These are phyloP conservation scores for Manacus vitellinus DNA, from an alignment of 2,113 vertebrate genomes.

Conservation along the genomic window DNA sequence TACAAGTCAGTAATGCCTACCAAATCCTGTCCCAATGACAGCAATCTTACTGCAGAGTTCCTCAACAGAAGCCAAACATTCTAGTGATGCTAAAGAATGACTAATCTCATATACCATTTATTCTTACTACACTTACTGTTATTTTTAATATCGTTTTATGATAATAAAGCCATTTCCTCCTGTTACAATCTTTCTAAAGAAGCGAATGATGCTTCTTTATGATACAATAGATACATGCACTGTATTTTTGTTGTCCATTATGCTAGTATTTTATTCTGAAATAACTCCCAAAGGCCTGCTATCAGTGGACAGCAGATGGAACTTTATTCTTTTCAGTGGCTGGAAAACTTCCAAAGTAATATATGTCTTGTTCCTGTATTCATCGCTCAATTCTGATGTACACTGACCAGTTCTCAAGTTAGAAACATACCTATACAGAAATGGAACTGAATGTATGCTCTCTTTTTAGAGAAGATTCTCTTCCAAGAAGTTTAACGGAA, in stretches of 20 bases:
- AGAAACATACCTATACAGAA: conserved; percentile 50
- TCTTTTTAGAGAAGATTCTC: conserved; percentile 58
- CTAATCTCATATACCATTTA: not conserved
- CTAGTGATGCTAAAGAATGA: not conserved
- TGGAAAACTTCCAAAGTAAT: conserved; percentile 58
- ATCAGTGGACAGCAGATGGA: not conserved
- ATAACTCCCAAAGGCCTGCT: not conserved
- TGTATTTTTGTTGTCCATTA: not conserved
- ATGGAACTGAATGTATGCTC: conserved; percentile 31
- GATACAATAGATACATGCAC: not conserved
- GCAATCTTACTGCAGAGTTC: not conserved
- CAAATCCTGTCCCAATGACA: not conserved
- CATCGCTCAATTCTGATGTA: conserved; percentile 53
- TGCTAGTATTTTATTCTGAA: not conserved
- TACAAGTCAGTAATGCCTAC: not conserved
- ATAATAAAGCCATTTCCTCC: not conserved
- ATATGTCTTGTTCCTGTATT: conserved; percentile 8
- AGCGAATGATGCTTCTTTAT: not conserved
- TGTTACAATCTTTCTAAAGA: not conserved
- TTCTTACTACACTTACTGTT: not conserved
- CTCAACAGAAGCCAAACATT: not conserved
- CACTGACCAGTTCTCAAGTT: conserved; percentile 26
- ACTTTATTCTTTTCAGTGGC: conserved; percentile 16
- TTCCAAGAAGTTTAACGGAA: not conserved
- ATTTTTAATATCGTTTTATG: not conserved